Percentiles rank a stretch among this genome's conserved stretches.
phyloP scores from a whole-genome alignment of 2,797 vertebrate genomes.

The Hydrocynus forskahlii region DNA sequence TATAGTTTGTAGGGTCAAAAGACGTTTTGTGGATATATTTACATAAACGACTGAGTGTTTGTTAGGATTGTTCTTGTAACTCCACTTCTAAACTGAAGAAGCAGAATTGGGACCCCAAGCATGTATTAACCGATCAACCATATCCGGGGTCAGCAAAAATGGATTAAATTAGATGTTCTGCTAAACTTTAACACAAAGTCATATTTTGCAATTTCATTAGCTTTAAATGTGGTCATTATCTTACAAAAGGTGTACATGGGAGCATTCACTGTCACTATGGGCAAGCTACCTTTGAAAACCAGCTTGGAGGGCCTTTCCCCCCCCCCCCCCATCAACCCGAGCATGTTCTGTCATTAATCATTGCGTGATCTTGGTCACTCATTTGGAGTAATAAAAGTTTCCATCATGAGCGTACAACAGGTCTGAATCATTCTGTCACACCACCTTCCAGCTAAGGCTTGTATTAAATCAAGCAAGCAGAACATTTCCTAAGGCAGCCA shows the following conservation, averaged over 20 bases:
- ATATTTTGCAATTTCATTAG: neutral
- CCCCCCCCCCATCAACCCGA: slow-evolving; percentile 74
- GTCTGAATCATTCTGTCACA: slow-evolving; percentile 99
- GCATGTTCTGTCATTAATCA: slow-evolving; percentile 99
- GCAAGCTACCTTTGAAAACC: slow-evolving; percentile 55
- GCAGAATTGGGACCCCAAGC: no score
- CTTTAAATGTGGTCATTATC: neutral
- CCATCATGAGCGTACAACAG: slow-evolving; percentile 99
- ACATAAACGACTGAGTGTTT: no score
- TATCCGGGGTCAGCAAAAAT: no score
- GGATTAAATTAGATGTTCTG: no score
- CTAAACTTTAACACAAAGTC: neutral
- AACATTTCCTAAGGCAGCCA: slow-evolving; percentile 99
- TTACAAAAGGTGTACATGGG: neutral
- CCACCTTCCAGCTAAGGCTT: slow-evolving; percentile 98
- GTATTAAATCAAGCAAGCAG: slow-evolving; percentile 99
- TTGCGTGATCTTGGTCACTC: slow-evolving; percentile 95
- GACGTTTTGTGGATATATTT: no score
- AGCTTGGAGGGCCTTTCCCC: slow-evolving; percentile 83
- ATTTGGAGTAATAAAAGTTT: slow-evolving; percentile 99
- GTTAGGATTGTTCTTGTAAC: no score
- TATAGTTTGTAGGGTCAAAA: no score
- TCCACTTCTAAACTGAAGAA: no score
- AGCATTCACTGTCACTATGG: slow-evolving; percentile 29
- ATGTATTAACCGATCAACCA: no score